Evolutionary conservation across 2,113 vertebrate genomes (phyloP).

Genomic region (Pungitius pungitius): DNA sequence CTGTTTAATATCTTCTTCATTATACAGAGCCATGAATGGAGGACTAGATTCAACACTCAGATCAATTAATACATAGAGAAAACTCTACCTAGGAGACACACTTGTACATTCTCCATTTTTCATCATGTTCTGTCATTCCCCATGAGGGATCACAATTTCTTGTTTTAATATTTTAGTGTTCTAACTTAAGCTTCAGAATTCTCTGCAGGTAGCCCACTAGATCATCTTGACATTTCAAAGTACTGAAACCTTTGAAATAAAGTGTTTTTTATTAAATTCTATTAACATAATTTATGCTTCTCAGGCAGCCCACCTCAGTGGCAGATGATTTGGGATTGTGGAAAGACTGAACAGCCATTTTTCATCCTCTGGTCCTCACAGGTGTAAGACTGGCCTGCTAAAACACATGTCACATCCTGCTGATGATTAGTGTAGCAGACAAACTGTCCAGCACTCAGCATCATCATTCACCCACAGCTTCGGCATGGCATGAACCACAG

Average conservation of each 20-base stretch:
- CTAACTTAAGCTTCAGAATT: slow-evolving; percentile 78
- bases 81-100: slow-evolving; percentile 74
- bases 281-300: slow-evolving; percentile 85
- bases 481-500: slow-evolving; percentile 13
- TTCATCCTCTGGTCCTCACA: slow-evolving; percentile 58
- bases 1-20: slow-evolving; percentile 74
- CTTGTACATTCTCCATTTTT: slow-evolving; percentile 72
- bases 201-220: slow-evolving; percentile 75
- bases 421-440: slow-evolving; percentile 50
- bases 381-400: slow-evolving; percentile 28
- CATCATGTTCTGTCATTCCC: slow-evolving; percentile 62
- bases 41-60: slow-evolving; percentile 64
- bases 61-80: slow-evolving; percentile 80
- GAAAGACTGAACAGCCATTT: slow-evolving; percentile 56
- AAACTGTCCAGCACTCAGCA: slow-evolving; percentile 22
- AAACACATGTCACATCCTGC: slow-evolving; percentile 28
- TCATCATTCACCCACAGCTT: slow-evolving; percentile 53
- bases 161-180: slow-evolving; percentile 84
- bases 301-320: slow-evolving; percentile 68
- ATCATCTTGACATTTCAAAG: slow-evolving; percentile 84
- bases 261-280: slow-evolving; percentile 84
- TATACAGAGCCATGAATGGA: slow-evolving; percentile 63
- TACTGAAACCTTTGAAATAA: slow-evolving; percentile 83
- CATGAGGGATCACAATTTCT: slow-evolving; percentile 73
- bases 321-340: slow-evolving; percentile 43